Evolutionary conservation across 2,888 invertebrate genomes (phyloP), one percentile per base, ranked within the genome.

Genomic region (Ypsolopha scabrella): DNA sequence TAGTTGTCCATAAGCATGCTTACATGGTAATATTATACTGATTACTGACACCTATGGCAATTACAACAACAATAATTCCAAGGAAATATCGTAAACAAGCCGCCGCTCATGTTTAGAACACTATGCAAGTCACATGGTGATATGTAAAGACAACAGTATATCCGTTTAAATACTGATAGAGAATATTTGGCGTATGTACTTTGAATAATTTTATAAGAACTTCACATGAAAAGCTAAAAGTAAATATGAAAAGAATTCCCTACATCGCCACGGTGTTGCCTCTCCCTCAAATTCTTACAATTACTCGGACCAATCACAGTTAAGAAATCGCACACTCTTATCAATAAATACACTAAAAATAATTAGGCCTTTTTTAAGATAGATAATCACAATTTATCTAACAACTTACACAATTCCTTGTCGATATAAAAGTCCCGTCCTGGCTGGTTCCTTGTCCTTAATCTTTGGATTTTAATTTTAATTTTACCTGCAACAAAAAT

Each of bases 291-390:
- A 60, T 24, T 68, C 63, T 59, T 60, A 62, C 65, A 60, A 63
- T 70, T 64, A 63, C 67, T 66, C 69, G 60, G 64, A 70, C 68
- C 73, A 70, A 81, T 80, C 80, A 81, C 80, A 83, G 78, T 70
- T 61, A 59, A 56, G 67, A 75, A 73, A 70, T 72, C 78, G 74
- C 77, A 74, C 72, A 68, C 70, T 47, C 53, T 74, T 79, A 78
- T 69, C 65, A 76, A 75, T 79, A 80, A 78, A 79, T 79, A 81
- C 67, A 75, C 75, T 86, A 81, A 77, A 70, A 78, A 80, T 83
- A 85, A 81, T 86, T 86, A 86, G 85, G 85, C 85, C 85, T 76
- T 85, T 77, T 47, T 77, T 80, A 82, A 85, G 83, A 83, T 81
- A 82, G 78, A 80, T 79, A 79, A 82, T 81, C 83, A 85, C 82